phyloP scores from a whole-genome alignment of 2,888 invertebrate species.

The Fissipunctia ypsillon region DNA sequence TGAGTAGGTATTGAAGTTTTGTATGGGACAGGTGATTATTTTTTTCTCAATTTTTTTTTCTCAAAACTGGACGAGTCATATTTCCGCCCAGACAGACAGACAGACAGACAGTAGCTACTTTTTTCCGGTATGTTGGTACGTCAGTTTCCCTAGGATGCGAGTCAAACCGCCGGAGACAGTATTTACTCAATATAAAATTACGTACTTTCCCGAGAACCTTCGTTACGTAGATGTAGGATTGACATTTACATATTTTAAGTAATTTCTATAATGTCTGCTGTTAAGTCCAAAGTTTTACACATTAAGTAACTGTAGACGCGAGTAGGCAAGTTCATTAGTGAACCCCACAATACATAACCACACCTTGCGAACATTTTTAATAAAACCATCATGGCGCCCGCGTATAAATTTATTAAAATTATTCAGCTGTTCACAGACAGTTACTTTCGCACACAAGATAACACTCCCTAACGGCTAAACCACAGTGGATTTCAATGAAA shows the following conservation, averaged over 20 bases:
- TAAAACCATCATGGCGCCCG: slow-evolving; percentile 41
- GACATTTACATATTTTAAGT: slow-evolving; percentile 1
- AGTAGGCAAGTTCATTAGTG: slow-evolving; percentile 3
- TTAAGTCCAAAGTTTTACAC: neutral
- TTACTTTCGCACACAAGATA: too few relatives aligned
- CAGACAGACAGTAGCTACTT: neutral
- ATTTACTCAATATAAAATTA: slow-evolving; percentile 5
- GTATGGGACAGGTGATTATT: neutral
- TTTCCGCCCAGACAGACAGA: neutral
- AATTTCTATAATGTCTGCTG: too few relatives aligned
- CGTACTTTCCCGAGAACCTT: neutral
- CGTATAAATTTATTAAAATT: slow-evolving; percentile 44
- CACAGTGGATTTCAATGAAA: too few relatives aligned
- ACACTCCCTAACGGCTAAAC: too few relatives aligned
- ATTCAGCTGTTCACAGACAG: too few relatives aligned
- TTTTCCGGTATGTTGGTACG: neutral
- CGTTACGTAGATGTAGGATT: neutral
- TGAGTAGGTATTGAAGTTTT: neutral
- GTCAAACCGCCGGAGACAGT: neutral
- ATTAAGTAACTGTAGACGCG: neutral
- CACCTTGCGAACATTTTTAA: slow-evolving; percentile 37
- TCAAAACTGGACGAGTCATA: neutral
- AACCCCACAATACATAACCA: slow-evolving; percentile 8
- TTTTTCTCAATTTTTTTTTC: neutral
- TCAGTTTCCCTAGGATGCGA: neutral